Conservation (phyloP, 1,140 invertebrate genomes). For the Drosophila obscura region DNA sequence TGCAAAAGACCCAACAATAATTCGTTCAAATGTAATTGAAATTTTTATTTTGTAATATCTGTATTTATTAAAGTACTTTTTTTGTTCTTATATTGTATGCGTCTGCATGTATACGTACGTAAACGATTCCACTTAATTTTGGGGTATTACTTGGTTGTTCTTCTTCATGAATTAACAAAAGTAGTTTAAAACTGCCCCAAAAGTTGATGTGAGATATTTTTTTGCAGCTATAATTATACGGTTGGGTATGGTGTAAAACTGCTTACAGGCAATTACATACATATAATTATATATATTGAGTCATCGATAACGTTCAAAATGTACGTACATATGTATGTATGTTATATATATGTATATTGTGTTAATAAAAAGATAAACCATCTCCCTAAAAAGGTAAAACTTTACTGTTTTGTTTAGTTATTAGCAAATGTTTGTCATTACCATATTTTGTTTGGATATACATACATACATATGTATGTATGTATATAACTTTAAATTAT, state of each 20-base stretch:
- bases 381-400: slow-evolving; percentile 51
- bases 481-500: slow-evolving; percentile 42
- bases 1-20: too few species aligned
- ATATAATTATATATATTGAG: slow-evolving; percentile 29
- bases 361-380: slow-evolving; percentile 66
- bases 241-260: slow-evolving; percentile 50
- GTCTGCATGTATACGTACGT: slow-evolving; percentile 68
- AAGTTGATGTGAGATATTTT: slow-evolving; percentile 11
- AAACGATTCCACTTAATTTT: slow-evolving; percentile 49
- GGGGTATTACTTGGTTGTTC: slow-evolving; percentile 22
- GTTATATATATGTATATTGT: slow-evolving; percentile 20
- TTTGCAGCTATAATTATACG: not conserved
- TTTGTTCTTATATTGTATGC: slow-evolving; percentile 62
- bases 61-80: slow-evolving; percentile 69
- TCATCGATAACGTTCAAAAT: slow-evolving; percentile 62
- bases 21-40: slow-evolving; percentile 38
- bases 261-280: slow-evolving; percentile 35
- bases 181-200: slow-evolving; percentile 45
- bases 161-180: slow-evolving; percentile 46
- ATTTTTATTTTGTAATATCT: slow-evolving; percentile 67
- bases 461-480: slow-evolving; percentile 27
- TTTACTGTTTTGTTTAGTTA: slow-evolving; percentile 4
- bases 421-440: too few species aligned
- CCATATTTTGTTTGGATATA: slow-evolving; percentile 5
- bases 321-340: slow-evolving; percentile 8